phyloP scores from a whole-genome alignment of 2,113 vertebrate genomes.

The Chloropsis hardwickii region DNA sequence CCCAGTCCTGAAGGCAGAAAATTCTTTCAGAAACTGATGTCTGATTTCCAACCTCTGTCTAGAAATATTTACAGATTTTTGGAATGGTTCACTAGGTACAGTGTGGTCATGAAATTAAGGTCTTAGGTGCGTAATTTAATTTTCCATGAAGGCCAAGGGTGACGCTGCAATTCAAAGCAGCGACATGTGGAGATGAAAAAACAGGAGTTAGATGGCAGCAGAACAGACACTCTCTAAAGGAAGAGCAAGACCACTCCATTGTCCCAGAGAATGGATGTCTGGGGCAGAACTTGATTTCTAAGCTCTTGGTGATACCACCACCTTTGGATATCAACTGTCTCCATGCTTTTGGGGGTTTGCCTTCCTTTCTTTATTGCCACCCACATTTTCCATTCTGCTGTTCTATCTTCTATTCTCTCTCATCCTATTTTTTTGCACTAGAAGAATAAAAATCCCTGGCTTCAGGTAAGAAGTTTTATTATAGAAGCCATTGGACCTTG shows the following conservation, averaged over 20 bases:
- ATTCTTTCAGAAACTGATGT: not conserved
- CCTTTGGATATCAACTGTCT: not conserved
- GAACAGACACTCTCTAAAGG: not conserved
- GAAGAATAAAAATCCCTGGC: not conserved
- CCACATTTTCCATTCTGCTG: not conserved
- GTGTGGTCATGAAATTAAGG: not conserved
- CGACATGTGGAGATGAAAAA: not conserved
- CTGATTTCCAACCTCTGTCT: not conserved
- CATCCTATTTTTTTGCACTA: not conserved
- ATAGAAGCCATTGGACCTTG: not conserved
- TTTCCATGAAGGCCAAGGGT: not conserved
- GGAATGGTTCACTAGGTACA: not conserved
- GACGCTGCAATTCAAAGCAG: not conserved
- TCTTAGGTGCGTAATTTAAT: not conserved
- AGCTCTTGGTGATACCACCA: not conserved
- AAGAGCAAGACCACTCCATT: not conserved
- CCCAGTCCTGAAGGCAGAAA: not conserved
- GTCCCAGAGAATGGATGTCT: rapidly evolving
- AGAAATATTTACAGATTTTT: not conserved
- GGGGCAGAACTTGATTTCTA: not conserved
- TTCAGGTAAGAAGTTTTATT: not conserved
- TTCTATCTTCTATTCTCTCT: not conserved
- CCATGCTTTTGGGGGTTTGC: not conserved
- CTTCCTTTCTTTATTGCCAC: not conserved
- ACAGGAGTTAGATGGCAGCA: rapidly evolving